Conservation (phyloP, 2,113 vertebrate species). For the Sceloporus undulatus region DNA sequence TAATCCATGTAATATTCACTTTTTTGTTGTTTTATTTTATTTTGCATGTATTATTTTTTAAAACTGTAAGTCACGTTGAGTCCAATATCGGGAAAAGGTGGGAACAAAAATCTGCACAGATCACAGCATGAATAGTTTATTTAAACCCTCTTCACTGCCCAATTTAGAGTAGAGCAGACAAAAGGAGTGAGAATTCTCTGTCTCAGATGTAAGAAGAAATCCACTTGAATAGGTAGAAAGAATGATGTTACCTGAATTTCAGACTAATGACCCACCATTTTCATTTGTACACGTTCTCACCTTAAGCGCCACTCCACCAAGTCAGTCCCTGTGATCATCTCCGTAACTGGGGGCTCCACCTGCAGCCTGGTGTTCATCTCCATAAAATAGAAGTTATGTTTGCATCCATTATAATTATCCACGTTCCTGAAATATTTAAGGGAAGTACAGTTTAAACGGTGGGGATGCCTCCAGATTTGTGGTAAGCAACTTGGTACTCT, state of each 20-base stretch:
- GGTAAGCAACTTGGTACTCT: not conserved
- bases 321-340: slow-evolving; percentile 98
- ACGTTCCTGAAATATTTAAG: slow-evolving; percentile 85
- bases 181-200: not conserved
- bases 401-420: slow-evolving; percentile 98
- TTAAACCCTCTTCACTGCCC: not conserved
- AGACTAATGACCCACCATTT: not conserved
- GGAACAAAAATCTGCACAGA: too few relatives aligned
- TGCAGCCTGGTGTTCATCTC: slow-evolving; percentile 99
- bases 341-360: slow-evolving; percentile 95
- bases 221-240: not conserved
- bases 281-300: slow-evolving; percentile 69
- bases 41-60: too few relatives aligned
- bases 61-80: too few relatives aligned
- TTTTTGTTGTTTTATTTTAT: too few relatives aligned
- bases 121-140: not conserved
- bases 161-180: not conserved
- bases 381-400: slow-evolving; percentile 99
- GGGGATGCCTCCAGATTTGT: not conserved
- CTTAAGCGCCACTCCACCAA: slow-evolving; percentile 97
- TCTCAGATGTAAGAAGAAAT: not conserved
- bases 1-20: too few relatives aligned
- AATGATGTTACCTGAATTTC: not conserved
- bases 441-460: slow-evolving; percentile 24
- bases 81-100: too few relatives aligned